phyloP scores from a whole-genome alignment of 2,888 invertebrate genomes.

The Lissonota sp. region DNA sequence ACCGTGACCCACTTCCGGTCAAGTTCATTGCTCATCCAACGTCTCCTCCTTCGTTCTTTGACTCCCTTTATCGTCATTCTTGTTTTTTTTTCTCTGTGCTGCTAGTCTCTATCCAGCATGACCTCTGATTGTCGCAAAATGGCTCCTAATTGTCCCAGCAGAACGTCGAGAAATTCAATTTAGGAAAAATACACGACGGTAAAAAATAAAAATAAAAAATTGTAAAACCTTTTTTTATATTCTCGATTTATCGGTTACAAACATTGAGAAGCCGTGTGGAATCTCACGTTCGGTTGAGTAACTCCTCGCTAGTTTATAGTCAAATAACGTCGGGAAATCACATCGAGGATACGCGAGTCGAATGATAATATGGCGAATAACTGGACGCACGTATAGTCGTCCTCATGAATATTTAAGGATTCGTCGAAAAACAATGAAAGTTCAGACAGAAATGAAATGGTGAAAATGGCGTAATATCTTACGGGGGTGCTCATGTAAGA shows the following conservation, averaged over 20 bases:
- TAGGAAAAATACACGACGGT: no score
- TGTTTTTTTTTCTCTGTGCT: slow-evolving; percentile 10
- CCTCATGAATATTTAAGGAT: slow-evolving; percentile 40
- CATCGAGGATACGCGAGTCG: slow-evolving; percentile 23
- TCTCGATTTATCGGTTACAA: background rate
- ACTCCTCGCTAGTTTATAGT: slow-evolving; percentile 19
- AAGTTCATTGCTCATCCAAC: slow-evolving; percentile 81
- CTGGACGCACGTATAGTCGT: slow-evolving; percentile 5
- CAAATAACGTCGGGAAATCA: slow-evolving; percentile 17
- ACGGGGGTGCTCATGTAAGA: no score
- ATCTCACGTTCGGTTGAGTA: slow-evolving; percentile 13
- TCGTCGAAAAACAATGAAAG: slow-evolving; percentile 16
- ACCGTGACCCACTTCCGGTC: slow-evolving; percentile 81
- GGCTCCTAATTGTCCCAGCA: no score
- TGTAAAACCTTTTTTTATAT: background rate
- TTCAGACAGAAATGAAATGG: no score
- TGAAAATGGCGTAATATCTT: no score
- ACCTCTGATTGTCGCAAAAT: no score
- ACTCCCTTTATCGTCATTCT: slow-evolving; percentile 38
- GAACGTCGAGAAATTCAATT: no score
- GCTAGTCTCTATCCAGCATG: background rate
- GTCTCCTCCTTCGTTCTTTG: slow-evolving; percentile 61
- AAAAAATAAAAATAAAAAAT: no score
- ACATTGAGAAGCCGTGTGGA: background rate
- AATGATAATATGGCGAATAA: slow-evolving; percentile 27